Conservation (phyloP, 92 coral and sea anemone species). For the Pocillopora grandis region DNA sequence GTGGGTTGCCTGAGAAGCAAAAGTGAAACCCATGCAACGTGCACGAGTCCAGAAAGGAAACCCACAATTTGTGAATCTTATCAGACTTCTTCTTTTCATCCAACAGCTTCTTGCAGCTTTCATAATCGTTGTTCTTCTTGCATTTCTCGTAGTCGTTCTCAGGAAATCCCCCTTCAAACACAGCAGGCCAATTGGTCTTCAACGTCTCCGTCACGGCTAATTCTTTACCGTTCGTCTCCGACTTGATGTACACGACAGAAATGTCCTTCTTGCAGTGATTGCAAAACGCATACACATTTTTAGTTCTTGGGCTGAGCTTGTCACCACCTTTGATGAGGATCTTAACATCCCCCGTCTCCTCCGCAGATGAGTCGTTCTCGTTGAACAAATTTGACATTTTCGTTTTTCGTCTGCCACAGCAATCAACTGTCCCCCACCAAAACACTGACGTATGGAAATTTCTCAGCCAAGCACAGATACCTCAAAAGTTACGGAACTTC, state of each 20-base stretch:
- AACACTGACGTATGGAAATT: not conserved
- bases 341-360: slow-evolving; percentile 76
- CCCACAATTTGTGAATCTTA: slow-evolving; percentile 73
- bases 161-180: slow-evolving; percentile 43
- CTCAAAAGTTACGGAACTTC: not conserved
- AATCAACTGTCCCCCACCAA: not conserved
- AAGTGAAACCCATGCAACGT: slow-evolving; percentile 87
- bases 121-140: slow-evolving; percentile 76
- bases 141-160: slow-evolving; percentile 87
- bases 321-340: slow-evolving; percentile 77
- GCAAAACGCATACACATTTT: slow-evolving; percentile 77
- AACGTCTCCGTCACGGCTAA: slow-evolving; percentile 58
- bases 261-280: slow-evolving; percentile 90
- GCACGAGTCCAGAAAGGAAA: slow-evolving; percentile 68
- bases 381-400: slow-evolving; percentile 45
- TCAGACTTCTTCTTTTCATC: slow-evolving; percentile 72
- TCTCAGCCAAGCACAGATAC: not conserved
- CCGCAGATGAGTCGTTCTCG: slow-evolving; percentile 40
- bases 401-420: too few species aligned
- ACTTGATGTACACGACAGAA: slow-evolving; percentile 82
- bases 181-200: slow-evolving; percentile 55
- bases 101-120: slow-evolving; percentile 73
- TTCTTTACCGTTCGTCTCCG: slow-evolving; percentile 79
- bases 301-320: slow-evolving; percentile 48
- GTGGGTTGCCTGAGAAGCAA: slow-evolving; percentile 85